These are phyloP conservation scores for Salmo trutta DNA, from an alignment of 2,797 vertebrate genomes.

Conservation along the genomic window DNA sequence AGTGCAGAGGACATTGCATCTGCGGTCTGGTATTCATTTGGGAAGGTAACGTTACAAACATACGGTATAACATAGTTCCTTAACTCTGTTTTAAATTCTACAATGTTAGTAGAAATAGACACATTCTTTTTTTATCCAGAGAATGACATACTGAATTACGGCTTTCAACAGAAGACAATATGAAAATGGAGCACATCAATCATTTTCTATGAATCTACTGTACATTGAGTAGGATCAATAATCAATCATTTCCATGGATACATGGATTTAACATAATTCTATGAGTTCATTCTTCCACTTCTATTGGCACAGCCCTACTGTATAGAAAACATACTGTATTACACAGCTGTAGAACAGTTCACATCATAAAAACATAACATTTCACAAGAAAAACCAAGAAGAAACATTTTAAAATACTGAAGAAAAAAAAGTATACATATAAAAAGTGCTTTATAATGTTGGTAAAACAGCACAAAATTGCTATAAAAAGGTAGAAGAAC, in stretches of 20 bases:
- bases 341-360: constrained; percentile 79
- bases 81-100: constrained; percentile 36
- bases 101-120: constrained; percentile 61
- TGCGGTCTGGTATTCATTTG: too few species aligned
- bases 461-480: constrained; percentile 81
- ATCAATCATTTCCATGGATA: constrained; percentile 35
- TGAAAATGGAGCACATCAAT: constrained; percentile 30
- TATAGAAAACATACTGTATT: constrained; percentile 80
- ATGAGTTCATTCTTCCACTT: constrained; percentile 75
- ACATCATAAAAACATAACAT: constrained; percentile 77
- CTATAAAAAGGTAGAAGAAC: constrained; percentile 85
- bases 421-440: constrained; percentile 74
- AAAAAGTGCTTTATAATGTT: constrained; percentile 83
- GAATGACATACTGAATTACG: constrained; percentile 38
- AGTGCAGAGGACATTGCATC: too few species aligned
- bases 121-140: constrained; percentile 61
- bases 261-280: constrained; percentile 69
- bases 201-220: constrained; percentile 65
- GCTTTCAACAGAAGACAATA: constrained; percentile 52
- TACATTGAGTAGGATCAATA: constrained; percentile 54
- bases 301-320: constrained; percentile 84
- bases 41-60: too few species aligned
- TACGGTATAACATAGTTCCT: too few species aligned
- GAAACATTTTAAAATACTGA: constrained; percentile 55
- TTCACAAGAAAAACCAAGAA: constrained; percentile 30